These are phyloP conservation scores for Zingel zingel DNA, from an alignment of 2,113 vertebrate genomes.

Conservation along the genomic window DNA sequence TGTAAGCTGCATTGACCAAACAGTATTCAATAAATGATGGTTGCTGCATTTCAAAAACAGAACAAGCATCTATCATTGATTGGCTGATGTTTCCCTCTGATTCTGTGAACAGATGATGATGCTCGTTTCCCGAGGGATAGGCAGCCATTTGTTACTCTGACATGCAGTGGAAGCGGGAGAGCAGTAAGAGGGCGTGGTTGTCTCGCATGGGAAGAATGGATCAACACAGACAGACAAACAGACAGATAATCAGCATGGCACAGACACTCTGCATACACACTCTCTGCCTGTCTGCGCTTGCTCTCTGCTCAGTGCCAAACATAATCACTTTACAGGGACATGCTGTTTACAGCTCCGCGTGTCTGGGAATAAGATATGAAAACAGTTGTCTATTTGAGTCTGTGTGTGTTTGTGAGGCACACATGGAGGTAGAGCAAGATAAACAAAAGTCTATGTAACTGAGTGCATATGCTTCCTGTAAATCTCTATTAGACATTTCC, in stretches of 20 bases:
- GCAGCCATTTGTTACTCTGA: slow-evolving; percentile 54
- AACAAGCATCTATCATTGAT: slow-evolving; percentile 47
- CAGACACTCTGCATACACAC: slow-evolving; percentile 25
- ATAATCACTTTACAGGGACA: slow-evolving; percentile 72
- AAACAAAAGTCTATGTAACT: slow-evolving; percentile 5
- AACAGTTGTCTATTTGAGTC: slow-evolving; percentile 65
- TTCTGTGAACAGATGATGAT: slow-evolving; percentile 43
- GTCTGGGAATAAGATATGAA: slow-evolving; percentile 70
- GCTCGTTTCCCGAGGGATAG: slow-evolving; percentile 32
- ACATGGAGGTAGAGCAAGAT: neutral
- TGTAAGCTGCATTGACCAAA: slow-evolving; percentile 24
- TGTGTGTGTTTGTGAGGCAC: slow-evolving; percentile 10
- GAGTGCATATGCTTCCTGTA: slow-evolving; percentile 27
- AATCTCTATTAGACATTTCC: slow-evolving; percentile 38
- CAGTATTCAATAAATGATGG: slow-evolving; percentile 12
- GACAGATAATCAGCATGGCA: slow-evolving; percentile 58
- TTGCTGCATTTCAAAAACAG: slow-evolving; percentile 12
- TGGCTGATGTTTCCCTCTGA: slow-evolving; percentile 49
- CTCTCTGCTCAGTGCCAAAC: slow-evolving; percentile 61
- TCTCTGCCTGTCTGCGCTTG: slow-evolving; percentile 40
- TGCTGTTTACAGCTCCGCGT: slow-evolving; percentile 67
- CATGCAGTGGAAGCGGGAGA: slow-evolving; percentile 29
- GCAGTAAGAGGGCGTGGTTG: slow-evolving; percentile 39
- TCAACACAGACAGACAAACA: slow-evolving; percentile 39
- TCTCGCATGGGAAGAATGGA: slow-evolving; percentile 31